Percentiles rank a stretch among this genome's conserved stretches.
Evolutionary conservation across 2,888 invertebrate genomes (phyloP).

Genomic region (Rotaria socialis): DNA sequence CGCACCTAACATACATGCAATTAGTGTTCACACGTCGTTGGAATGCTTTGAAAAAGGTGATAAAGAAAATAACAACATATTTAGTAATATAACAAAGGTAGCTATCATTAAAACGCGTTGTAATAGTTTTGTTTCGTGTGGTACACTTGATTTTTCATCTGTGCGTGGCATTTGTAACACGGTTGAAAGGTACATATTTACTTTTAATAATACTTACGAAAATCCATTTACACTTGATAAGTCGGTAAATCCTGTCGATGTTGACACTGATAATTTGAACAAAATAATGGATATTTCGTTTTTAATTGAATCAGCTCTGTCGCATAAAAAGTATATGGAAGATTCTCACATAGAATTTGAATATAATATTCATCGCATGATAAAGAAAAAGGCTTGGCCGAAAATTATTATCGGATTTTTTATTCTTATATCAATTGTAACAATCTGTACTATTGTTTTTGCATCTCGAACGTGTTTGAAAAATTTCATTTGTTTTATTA

Average conservation of each 20-base stretch:
- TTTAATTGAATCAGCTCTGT: neutral
- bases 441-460: neutral
- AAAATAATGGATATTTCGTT: neutral
- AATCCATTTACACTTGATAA: neutral
- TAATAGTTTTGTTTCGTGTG: neutral
- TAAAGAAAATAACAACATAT: neutral
- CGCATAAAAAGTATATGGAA: neutral
- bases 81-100: neutral
- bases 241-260: neutral
- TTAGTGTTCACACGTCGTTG: neutral
- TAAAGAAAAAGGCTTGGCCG: neutral
- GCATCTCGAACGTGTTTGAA: no score
- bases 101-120: neutral
- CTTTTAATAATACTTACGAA: neutral
- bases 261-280: neutral
- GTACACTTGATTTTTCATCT: neutral
- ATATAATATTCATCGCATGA: neutral
- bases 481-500: no score
- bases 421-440: neutral
- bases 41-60: neutral
- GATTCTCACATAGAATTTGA: neutral
- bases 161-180: neutral
- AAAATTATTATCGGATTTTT: neutral
- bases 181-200: neutral
- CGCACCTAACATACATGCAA: neutral